Percentiles rank a stretch among this genome's conserved stretches.
These are phyloP conservation scores for Eufriesea mexicana DNA, from an alignment of 1,140 invertebrate genomes.

Conservation along the genomic window DNA sequence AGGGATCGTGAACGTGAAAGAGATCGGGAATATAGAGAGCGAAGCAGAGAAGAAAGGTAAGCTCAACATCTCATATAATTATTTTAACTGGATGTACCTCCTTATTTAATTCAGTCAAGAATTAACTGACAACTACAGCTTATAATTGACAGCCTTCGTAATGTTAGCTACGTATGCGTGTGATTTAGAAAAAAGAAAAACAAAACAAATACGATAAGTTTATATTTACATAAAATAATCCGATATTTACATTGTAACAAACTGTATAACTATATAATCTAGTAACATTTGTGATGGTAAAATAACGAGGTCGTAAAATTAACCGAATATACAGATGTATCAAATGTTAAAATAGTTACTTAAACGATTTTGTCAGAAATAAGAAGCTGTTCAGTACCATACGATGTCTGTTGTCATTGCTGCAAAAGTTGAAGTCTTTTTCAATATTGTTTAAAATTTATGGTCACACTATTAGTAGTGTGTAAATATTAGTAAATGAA, in stretches of 20 bases:
- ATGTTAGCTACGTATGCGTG: slow-evolving; percentile 3
- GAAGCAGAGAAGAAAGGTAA: slow-evolving; percentile 90
- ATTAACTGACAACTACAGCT: not conserved
- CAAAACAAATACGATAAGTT: not conserved
- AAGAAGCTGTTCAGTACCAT: too few species aligned
- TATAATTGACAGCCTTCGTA: slow-evolving; percentile 1
- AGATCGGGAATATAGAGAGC: slow-evolving; percentile 85
- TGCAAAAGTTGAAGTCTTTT: too few species aligned
- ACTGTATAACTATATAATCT: not conserved
- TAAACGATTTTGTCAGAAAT: too few species aligned
- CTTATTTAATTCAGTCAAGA: slow-evolving; percentile 11
- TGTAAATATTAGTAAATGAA: too few species aligned
- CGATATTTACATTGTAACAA: slow-evolving; percentile 13
- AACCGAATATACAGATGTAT: too few species aligned
- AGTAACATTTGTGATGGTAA: too few species aligned
- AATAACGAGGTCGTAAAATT: too few species aligned
- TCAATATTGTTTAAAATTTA: too few species aligned
- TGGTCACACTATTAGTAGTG: too few species aligned
- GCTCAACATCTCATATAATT: slow-evolving; percentile 65
- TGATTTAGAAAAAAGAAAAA: slow-evolving; percentile 8
- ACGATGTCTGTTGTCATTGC: too few species aligned
- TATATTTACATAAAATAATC: slow-evolving; percentile 1
- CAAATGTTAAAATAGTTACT: too few species aligned
- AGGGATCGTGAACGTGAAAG: slow-evolving; percentile 86
- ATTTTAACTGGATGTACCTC: slow-evolving; percentile 30